These are phyloP conservation scores for Gallinago solitaria DNA, from an alignment of 2,797 vertebrate species.

Conservation along the genomic window DNA sequence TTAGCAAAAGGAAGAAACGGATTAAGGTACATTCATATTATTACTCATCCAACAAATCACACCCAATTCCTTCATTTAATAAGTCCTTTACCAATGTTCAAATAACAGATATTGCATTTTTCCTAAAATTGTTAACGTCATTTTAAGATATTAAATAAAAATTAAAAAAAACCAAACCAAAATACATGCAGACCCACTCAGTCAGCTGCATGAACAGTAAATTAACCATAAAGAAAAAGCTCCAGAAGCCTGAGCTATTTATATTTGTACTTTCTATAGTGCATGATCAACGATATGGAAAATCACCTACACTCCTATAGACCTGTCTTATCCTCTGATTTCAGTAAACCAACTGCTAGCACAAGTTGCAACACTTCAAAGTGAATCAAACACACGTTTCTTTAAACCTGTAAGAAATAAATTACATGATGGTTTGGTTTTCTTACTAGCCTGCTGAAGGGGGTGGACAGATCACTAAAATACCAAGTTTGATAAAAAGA, in stretches of 20 bases:
- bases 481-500: slow-evolving; percentile 44
- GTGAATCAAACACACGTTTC: slow-evolving; percentile 32
- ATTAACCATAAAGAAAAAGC: neutral
- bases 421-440: slow-evolving; percentile 40
- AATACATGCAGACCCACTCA: neutral
- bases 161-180: neutral
- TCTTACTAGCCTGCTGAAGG: slow-evolving; percentile 32
- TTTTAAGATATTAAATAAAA: neutral
- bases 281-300: neutral
- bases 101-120: neutral
- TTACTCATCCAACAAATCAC: neutral
- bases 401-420: slow-evolving; percentile 52
- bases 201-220: neutral
- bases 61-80: neutral
- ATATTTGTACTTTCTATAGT: neutral
- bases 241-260: neutral
- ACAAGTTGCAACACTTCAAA: slow-evolving; percentile 3
- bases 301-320: neutral
- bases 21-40: neutral
- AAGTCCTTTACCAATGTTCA: neutral
- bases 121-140: neutral
- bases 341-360: neutral
- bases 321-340: neutral
- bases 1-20: neutral
- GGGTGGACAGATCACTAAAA: slow-evolving; percentile 38